A percentile compares a stretch with the other conserved stretches of the same genome.
Conservation (phyloP, 2,113 vertebrate genomes). For the Nothocercus julius region DNA sequence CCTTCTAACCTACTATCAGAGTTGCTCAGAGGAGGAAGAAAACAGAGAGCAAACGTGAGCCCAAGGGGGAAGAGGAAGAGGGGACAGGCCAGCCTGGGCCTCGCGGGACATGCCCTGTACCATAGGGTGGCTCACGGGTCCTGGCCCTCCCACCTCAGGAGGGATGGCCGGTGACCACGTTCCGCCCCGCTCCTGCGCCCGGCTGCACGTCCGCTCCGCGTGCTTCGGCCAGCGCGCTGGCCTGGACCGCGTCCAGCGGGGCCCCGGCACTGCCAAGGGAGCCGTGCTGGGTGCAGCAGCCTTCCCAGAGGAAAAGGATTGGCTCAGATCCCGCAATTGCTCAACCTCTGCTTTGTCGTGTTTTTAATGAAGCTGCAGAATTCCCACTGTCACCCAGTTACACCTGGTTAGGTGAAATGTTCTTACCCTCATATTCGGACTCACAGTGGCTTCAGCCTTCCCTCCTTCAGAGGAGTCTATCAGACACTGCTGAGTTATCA, state of each 20-base stretch:
- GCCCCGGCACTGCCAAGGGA: not conserved
- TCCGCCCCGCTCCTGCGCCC: not conserved
- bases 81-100: not conserved
- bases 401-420: not conserved
- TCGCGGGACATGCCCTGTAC: no score
- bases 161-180: not conserved
- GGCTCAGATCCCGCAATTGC: not conserved
- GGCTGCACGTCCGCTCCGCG: not conserved
- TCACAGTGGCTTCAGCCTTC: not conserved
- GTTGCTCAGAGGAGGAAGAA: not conserved
- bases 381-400: rapidly evolving
- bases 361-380: not conserved
- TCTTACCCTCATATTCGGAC: not conserved
- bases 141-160: not conserved
- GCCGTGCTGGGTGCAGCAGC: not conserved
- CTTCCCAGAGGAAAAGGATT: not conserved
- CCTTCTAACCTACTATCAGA: not conserved
- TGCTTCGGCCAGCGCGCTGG: not conserved
- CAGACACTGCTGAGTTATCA: not conserved
- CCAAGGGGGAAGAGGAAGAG: not conserved
- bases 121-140: not conserved
- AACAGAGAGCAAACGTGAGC: not conserved
- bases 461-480: not conserved
- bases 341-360: not conserved
- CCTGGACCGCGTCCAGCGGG: not conserved